phyloP scores from a whole-genome alignment of 2,797 vertebrate genomes.

The Graptemys geographica region DNA sequence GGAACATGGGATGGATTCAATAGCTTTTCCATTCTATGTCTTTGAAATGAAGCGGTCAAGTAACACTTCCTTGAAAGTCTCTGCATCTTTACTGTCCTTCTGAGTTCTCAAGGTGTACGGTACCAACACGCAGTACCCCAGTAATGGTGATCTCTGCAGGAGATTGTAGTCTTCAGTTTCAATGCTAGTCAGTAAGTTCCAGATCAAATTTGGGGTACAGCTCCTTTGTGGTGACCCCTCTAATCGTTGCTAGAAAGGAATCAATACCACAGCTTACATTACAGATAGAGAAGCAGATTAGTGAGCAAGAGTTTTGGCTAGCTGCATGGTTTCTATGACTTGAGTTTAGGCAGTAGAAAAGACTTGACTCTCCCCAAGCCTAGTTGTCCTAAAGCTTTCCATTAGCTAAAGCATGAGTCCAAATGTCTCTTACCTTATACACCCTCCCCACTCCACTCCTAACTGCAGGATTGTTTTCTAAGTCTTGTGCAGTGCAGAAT shows the following conservation, averaged over 20 bases:
- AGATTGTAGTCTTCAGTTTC: neutral
- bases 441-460: neutral
- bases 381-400: neutral
- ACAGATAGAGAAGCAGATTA: neutral
- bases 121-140: neutral
- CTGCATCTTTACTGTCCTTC: neutral
- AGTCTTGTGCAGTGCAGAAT: neutral
- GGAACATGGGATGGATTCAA: accelerated
- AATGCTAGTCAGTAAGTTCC: constrained; percentile 87
- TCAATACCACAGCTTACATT: constrained; percentile 52
- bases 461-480: neutral
- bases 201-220: constrained; percentile 92
- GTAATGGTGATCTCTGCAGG: constrained; percentile 2
- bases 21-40: neutral
- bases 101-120: neutral
- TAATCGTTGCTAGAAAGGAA: constrained; percentile 84
- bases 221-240: constrained; percentile 91
- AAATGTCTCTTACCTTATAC: neutral
- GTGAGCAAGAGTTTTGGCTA: neutral
- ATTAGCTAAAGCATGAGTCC: neutral
- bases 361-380: neutral
- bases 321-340: neutral
- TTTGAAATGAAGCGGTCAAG: neutral
- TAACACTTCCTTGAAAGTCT: neutral
- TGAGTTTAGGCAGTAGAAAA: neutral